Evolutionary conservation across 1,140 invertebrate species (phyloP).

Genomic region (Chrysomallon squamiferum): DNA sequence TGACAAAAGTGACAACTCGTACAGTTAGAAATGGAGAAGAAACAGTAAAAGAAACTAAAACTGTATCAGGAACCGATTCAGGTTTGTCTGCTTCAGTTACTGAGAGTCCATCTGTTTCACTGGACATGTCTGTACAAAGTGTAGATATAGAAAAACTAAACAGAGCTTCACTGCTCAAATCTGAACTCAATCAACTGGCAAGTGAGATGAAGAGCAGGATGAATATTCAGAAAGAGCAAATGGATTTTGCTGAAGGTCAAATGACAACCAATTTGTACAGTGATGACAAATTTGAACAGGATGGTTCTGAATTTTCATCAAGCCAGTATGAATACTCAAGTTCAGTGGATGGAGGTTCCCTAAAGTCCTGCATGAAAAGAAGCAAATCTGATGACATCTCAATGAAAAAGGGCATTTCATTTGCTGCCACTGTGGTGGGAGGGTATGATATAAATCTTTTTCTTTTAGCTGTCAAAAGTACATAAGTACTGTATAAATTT

Average conservation of each 20-base stretch:
- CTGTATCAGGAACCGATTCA: too few species aligned
- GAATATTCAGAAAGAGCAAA: background rate
- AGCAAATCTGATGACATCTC: constrained; percentile 23
- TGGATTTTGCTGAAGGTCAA: background rate
- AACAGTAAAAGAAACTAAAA: too few species aligned
- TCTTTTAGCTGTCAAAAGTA: background rate
- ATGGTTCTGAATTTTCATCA: constrained; percentile 5
- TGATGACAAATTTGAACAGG: constrained; percentile 8
- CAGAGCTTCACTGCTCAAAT: too few species aligned
- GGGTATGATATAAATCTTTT: constrained; percentile 46
- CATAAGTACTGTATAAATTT: background rate
- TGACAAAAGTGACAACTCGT: too few species aligned
- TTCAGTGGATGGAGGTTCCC: constrained; percentile 14
- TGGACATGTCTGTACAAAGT: too few species aligned
- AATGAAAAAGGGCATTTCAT: constrained; percentile 52
- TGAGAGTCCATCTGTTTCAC: too few species aligned
- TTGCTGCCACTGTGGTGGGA: constrained; percentile 54
- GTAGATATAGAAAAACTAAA: too few species aligned
- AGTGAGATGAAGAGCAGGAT: too few species aligned
- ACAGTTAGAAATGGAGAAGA: too few species aligned
- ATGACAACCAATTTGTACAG: background rate
- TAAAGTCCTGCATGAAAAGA: constrained; percentile 59
- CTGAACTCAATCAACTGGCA: too few species aligned
- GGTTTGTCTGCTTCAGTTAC: too few species aligned
- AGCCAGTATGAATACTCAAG: background rate